A percentile compares a stretch with the other conserved stretches of the same genome.
Evolutionary conservation across 2,888 invertebrate species (phyloP).

Genomic region (Steinernema hermaphroditum): DNA sequence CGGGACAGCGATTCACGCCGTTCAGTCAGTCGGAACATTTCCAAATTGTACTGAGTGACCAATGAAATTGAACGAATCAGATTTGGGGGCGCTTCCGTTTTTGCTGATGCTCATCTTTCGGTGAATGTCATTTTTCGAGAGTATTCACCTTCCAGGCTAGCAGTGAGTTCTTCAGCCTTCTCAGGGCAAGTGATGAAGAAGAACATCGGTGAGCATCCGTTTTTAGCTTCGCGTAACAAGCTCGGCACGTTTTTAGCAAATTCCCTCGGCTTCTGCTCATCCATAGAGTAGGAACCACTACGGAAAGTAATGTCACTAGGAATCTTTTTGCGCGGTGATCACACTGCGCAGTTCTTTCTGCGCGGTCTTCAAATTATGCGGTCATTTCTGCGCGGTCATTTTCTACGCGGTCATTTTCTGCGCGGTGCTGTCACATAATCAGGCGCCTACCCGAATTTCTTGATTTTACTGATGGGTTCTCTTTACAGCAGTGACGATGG

Average conservation of each 20-base stretch:
- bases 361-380: too few species aligned
- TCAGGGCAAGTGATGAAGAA: neutral
- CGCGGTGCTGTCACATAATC: too few species aligned
- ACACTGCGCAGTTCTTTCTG: too few species aligned
- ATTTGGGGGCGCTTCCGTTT: slow-evolving; percentile 44
- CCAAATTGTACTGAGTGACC: slow-evolving; percentile 52
- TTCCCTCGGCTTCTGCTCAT: neutral
- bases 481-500: too few species aligned
- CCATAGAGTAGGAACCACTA: too few species aligned
- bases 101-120: slow-evolving; percentile 36
- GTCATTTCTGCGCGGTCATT: too few species aligned
- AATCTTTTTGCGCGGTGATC: too few species aligned
- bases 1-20: slow-evolving; percentile 46
- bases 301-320: too few species aligned
- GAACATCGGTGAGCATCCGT: slow-evolving; percentile 14
- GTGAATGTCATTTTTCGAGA: neutral
- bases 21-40: slow-evolving; percentile 56
- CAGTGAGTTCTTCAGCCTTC: neutral
- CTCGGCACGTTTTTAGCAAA: neutral
- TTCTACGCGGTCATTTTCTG: too few species aligned
- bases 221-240: neutral
- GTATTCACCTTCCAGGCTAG: neutral
- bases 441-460: too few species aligned
- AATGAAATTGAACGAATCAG: slow-evolving; percentile 48
- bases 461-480: too few species aligned